Conservation (phyloP, 2,888 invertebrate genomes). For the Andricus quercusramuli region DNA sequence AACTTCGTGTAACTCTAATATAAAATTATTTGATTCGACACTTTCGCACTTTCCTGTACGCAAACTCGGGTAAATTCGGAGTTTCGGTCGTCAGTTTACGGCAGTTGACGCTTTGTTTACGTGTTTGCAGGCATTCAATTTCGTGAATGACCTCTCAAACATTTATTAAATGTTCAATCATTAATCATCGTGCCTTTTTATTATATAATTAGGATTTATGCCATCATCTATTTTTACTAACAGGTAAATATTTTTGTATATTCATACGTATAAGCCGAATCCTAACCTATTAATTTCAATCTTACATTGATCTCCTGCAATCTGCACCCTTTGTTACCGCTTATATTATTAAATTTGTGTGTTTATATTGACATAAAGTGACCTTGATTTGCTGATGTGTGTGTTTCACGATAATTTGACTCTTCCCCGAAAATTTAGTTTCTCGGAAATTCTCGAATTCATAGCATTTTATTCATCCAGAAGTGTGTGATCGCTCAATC, state of each 20-base stretch:
- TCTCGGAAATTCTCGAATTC: neutral
- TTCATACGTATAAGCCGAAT: neutral
- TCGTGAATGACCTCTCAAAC: neutral
- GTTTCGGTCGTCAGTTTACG: neutral
- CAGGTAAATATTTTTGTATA: too few relatives aligned
- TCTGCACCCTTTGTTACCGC: neutral
- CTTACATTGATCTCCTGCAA: neutral
- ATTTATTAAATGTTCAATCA: neutral
- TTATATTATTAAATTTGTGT: neutral
- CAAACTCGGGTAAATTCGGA: slow-evolving; percentile 3
- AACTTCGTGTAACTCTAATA: neutral
- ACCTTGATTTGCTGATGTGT: slow-evolving; percentile 10
- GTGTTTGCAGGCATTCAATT: neutral
- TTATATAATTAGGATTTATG: neutral
- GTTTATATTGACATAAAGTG: slow-evolving; percentile 28
- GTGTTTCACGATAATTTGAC: neutral
- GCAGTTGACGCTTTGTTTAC: neutral
- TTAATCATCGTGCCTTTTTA: neutral
- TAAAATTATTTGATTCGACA: neutral
- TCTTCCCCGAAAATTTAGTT: neutral
- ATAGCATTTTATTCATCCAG: neutral
- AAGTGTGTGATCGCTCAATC: neutral
- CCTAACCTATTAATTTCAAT: slow-evolving; percentile 6
- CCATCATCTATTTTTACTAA: neutral
- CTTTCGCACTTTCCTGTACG: too few relatives aligned